Conservation (phyloP, 2,888 invertebrate genomes). For the Leptura quadrifasciata region DNA sequence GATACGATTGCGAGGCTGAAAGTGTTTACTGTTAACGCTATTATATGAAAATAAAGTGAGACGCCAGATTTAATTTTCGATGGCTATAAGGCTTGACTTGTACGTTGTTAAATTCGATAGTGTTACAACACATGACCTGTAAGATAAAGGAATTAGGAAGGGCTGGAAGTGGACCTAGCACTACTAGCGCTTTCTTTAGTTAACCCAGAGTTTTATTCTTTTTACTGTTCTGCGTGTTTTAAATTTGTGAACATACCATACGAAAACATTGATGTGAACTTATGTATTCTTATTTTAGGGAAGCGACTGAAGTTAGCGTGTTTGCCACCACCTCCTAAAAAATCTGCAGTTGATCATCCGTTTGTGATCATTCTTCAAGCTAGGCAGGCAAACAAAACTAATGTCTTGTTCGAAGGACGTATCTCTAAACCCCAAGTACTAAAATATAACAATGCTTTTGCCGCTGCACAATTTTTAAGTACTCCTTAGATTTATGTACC, state of each 20-base stretch:
- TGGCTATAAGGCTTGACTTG: too few relatives aligned
- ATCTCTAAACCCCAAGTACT: background rate
- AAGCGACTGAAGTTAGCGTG: background rate
- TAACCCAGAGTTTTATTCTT: too few relatives aligned
- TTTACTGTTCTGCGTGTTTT: too few relatives aligned
- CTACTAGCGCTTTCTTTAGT: too few relatives aligned
- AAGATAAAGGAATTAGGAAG: too few relatives aligned
- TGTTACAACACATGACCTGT: too few relatives aligned
- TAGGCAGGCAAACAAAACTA: slow-evolving; percentile 16
- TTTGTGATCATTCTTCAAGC: slow-evolving; percentile 45
- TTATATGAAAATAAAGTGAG: too few relatives aligned
- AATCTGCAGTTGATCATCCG: slow-evolving; percentile 52
- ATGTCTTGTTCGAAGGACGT: slow-evolving; percentile 48
- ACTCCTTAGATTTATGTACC: background rate
- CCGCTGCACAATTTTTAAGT: background rate
- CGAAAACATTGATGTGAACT: background rate
- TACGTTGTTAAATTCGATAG: too few relatives aligned
- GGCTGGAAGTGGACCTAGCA: too few relatives aligned
- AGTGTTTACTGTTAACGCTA: too few relatives aligned
- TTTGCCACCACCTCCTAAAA: slow-evolving; percentile 23
- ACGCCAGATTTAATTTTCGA: too few relatives aligned
- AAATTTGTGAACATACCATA: background rate
- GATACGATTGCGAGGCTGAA: too few relatives aligned
- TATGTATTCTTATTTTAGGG: slow-evolving; percentile 32
- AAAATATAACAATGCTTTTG: background rate